phyloP scores from a whole-genome alignment of 2,797 vertebrate genomes.

The Sardinella longiceps region DNA sequence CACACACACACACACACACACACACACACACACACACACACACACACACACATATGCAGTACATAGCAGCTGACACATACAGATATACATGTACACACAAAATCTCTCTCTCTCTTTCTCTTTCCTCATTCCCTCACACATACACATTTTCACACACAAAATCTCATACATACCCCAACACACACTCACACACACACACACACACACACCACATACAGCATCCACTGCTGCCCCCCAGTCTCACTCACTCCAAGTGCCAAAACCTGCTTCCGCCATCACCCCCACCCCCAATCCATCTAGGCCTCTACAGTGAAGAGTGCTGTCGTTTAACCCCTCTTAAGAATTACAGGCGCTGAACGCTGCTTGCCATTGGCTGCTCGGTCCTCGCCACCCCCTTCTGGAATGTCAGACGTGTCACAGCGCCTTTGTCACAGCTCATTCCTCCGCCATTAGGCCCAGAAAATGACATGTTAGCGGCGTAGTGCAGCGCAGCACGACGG shows the following conservation, averaged over 20 bases:
- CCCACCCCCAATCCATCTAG: not conserved
- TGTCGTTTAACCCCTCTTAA: constrained; percentile 15
- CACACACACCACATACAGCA: constrained; percentile 15
- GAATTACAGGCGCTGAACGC: not conserved
- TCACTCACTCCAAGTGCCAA: not conserved
- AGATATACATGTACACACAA: not conserved
- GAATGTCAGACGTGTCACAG: not conserved
- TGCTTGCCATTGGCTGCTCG: not conserved
- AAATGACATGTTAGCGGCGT: not conserved
- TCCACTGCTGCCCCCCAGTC: not conserved
- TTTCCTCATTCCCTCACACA: too few species aligned
- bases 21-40: not conserved
- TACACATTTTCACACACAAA: too few species aligned
- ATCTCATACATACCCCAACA: not conserved
- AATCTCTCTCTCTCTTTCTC: not conserved
- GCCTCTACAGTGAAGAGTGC: not conserved
- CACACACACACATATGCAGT: not conserved
- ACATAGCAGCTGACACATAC: not conserved
- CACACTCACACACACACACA: constrained; percentile 24
- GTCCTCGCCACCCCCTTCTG: not conserved
- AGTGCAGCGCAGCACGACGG: not conserved
- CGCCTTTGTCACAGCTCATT: constrained; percentile 11
- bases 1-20: not conserved
- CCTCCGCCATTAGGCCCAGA: not conserved
- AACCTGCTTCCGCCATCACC: not conserved